Evolutionary conservation across 2,797 vertebrate species (phyloP).

Genomic region (Pagetopsis macropterus): DNA sequence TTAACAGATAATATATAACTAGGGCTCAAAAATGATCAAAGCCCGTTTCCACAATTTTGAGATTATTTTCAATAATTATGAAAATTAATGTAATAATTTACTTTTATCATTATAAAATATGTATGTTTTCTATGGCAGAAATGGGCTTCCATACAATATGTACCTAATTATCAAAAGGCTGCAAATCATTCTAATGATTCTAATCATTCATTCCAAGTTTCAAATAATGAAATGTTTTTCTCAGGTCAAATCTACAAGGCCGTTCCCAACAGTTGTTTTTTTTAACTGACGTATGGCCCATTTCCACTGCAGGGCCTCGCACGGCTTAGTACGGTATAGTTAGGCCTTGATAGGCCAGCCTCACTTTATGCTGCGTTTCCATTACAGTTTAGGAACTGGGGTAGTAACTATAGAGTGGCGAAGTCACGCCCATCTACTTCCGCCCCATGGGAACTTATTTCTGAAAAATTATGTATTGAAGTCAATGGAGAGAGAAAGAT

Average conservation of each 20-base stretch:
- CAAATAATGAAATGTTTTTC: conserved; percentile 1
- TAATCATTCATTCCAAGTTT: background rate
- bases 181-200: background rate
- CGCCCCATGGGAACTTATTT: too few relatives aligned
- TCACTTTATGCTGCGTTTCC: too few relatives aligned
- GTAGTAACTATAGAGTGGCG: too few relatives aligned
- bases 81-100: background rate
- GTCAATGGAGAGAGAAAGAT: too few relatives aligned
- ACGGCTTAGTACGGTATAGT: too few relatives aligned
- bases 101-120: too few relatives aligned
- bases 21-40: background rate
- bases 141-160: background rate
- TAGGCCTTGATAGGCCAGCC: too few relatives aligned
- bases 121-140: background rate
- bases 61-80: background rate
- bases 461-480: too few relatives aligned
- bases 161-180: background rate
- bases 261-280: background rate
- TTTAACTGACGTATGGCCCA: background rate
- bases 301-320: too few relatives aligned
- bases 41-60: background rate
- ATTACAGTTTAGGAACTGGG: too few relatives aligned
- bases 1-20: background rate
- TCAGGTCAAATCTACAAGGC: background rate
- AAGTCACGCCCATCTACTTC: too few relatives aligned